Evolutionary conservation across 2,888 invertebrate species (phyloP).

Genomic region (Herminia tarsipennalis): DNA sequence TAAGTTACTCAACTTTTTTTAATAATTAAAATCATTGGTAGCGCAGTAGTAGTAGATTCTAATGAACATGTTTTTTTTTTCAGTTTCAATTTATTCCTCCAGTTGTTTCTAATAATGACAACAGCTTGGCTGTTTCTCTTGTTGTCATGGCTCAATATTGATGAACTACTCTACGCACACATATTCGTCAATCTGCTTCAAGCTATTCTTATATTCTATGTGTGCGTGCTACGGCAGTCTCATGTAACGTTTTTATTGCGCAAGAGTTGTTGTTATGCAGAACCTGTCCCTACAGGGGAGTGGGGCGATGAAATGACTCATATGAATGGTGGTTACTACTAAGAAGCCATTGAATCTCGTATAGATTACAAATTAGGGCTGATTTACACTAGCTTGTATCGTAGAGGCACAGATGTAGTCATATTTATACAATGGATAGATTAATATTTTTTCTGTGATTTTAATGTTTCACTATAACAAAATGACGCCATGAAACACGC

Average conservation of each 20-base stretch:
- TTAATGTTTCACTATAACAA: conserved; percentile 16
- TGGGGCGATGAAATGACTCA: conserved; percentile 97
- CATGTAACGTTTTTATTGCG: conserved; percentile 92
- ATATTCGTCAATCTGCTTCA: conserved; percentile 91
- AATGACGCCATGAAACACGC: conserved; percentile 15
- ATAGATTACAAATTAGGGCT: conserved; percentile 14
- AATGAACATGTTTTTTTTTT: too few species aligned
- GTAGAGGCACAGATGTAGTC: conserved; percentile 23
- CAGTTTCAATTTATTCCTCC: conserved; percentile 92
- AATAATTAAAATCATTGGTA: too few species aligned
- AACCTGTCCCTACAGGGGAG: conserved; percentile 90
- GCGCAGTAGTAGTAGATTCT: too few species aligned
- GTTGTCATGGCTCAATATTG: conserved; percentile 90
- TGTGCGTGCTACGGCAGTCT: conserved; percentile 91
- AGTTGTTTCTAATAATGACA: conserved; percentile 91
- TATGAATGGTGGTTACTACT: conserved; percentile 89
- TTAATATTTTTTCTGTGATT: conserved; percentile 15
- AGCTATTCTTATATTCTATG: conserved; percentile 90
- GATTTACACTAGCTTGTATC: conserved; percentile 19
- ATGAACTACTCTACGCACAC: conserved; percentile 90
- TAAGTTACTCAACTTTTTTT: conserved; percentile 55
- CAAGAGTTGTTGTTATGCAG: conserved; percentile 92
- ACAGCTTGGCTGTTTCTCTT: conserved; percentile 91
- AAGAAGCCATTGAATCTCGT: conserved; percentile 32
- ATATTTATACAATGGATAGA: conserved; percentile 12